A percentile compares a stretch with the other conserved stretches of the same genome.
Conservation (phyloP, 2,113 vertebrate genomes). For the Chroicocephalus ridibundus region DNA sequence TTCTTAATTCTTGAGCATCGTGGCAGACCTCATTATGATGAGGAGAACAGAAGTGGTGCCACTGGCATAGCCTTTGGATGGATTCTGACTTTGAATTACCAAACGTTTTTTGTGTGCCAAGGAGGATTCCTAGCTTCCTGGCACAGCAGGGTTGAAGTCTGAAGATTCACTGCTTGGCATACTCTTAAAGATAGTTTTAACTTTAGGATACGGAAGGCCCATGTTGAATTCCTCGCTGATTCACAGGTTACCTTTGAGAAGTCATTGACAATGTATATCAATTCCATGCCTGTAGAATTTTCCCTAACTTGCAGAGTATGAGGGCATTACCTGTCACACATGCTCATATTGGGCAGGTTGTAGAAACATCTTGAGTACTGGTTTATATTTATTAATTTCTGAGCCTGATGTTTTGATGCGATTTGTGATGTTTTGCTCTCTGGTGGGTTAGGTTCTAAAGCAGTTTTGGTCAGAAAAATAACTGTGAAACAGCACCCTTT, state of each 20-base stretch:
- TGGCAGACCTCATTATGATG: background rate
- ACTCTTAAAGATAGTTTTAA: background rate
- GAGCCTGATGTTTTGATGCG: background rate
- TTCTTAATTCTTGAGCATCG: background rate
- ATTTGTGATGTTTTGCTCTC: background rate
- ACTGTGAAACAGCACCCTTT: background rate
- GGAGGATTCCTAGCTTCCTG: background rate
- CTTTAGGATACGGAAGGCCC: background rate
- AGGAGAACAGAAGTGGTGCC: background rate
- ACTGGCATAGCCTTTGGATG: background rate
- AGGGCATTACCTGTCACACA: background rate
- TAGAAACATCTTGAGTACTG: background rate
- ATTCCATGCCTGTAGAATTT: background rate
- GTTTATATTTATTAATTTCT: background rate
- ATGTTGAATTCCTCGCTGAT: background rate
- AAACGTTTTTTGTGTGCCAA: background rate
- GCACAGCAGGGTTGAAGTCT: background rate
- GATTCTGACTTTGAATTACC: background rate
- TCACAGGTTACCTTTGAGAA: background rate
- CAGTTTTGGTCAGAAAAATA: background rate
- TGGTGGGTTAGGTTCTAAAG: background rate
- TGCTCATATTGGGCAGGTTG: background rate
- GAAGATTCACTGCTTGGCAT: background rate
- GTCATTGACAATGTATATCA: background rate
- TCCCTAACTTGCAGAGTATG: background rate